Evolutionary conservation across 2,797 vertebrate genomes (phyloP).

Genomic region (Pangasius larnaudii): DNA sequence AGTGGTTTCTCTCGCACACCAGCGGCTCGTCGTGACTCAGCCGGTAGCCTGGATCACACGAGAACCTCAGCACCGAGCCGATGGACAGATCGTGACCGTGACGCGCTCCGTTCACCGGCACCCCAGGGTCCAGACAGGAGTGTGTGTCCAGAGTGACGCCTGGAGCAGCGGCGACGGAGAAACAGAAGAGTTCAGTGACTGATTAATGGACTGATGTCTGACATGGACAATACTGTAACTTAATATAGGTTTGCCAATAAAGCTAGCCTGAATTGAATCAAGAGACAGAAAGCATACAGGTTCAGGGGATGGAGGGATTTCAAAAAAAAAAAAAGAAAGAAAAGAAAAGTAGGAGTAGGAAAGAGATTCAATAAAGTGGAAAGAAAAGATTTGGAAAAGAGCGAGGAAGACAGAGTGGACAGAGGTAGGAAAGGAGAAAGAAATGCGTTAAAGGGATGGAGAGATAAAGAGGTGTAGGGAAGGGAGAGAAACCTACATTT

Average conservation of each 20-base stretch:
- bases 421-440: neutral
- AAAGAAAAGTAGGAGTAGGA: neutral
- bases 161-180: conserved; percentile 55
- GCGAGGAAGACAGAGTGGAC: neutral
- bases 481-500: neutral
- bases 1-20: conserved; percentile 95
- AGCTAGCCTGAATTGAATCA: neutral
- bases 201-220: conserved; percentile 30
- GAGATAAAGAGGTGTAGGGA: neutral
- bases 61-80: conserved; percentile 91
- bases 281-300: neutral
- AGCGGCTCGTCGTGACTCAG: conserved; percentile 92
- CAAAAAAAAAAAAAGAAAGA: neutral
- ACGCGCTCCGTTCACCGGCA: conserved; percentile 90
- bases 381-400: neutral
- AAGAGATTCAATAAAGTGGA: conserved; percentile 23
- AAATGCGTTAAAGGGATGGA: neutral
- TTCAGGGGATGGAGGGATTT: neutral
- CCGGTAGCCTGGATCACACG: conserved; percentile 91
- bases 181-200: neutral
- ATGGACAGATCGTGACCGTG: conserved; percentile 94
- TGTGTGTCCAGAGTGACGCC: conserved; percentile 96
- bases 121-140: conserved; percentile 95
- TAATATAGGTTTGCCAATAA: neutral
- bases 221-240: neutral